phyloP scores from a whole-genome alignment of 92 coral and sea anemone species.

The Epizoanthus scotinus region DNA sequence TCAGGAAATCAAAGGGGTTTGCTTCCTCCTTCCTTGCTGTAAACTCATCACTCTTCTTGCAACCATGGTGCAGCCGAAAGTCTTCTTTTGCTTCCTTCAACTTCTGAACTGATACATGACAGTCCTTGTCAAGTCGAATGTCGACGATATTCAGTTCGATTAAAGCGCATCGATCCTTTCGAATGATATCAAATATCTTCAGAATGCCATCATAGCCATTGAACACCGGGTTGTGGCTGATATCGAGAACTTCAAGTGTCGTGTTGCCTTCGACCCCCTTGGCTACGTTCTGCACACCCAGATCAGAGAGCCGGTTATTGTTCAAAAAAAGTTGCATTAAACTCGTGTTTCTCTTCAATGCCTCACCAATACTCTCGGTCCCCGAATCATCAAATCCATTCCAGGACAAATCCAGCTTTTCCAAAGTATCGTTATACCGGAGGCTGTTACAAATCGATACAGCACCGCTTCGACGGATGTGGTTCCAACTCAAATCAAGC shows the following conservation, averaged over 20 bases:
- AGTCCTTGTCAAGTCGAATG: slow-evolving; percentile 56
- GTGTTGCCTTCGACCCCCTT: slow-evolving; percentile 65
- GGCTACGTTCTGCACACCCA: slow-evolving; percentile 64
- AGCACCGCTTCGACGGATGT: slow-evolving; percentile 75
- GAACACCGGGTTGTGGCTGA: slow-evolving; percentile 70
- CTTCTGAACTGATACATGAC: slow-evolving; percentile 47
- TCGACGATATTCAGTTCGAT: slow-evolving; percentile 53
- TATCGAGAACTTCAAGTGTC: slow-evolving; percentile 58
- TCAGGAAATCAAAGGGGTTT: slow-evolving; percentile 74
- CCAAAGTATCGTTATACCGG: slow-evolving; percentile 71
- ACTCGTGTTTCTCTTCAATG: slow-evolving; percentile 70
- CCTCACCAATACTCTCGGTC: slow-evolving; percentile 67
- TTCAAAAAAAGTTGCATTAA: slow-evolving; percentile 65
- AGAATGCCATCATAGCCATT: slow-evolving; percentile 54
- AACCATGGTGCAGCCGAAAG: slow-evolving; percentile 66
- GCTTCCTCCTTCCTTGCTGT: slow-evolving; percentile 60
- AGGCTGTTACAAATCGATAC: slow-evolving; percentile 64
- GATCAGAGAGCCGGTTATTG: slow-evolving; percentile 75
- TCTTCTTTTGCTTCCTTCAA: slow-evolving; percentile 52
- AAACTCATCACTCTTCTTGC: slow-evolving; percentile 76
- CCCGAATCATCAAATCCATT: slow-evolving; percentile 86
- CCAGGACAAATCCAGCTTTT: slow-evolving; percentile 78
- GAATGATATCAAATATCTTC: slow-evolving; percentile 51
- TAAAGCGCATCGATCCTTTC: slow-evolving; percentile 51
- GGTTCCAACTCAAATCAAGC: slow-evolving; percentile 81